Base-by-base conservation (phyloP, 2,888 invertebrate genomes). In the Lasioglossum leucozonium region DNA sequence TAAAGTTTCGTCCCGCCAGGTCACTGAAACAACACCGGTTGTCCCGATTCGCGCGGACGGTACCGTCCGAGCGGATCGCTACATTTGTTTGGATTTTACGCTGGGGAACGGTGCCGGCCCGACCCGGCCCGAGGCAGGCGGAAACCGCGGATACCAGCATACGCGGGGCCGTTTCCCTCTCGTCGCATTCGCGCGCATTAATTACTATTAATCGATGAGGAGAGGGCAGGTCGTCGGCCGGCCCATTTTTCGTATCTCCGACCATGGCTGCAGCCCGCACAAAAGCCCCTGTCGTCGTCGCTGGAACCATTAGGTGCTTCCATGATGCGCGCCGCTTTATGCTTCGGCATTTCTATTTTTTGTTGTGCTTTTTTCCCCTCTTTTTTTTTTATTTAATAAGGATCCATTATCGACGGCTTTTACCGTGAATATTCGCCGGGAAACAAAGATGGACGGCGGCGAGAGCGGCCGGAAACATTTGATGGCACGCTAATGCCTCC, bases 381-480 rank as follows among this genome's bases (percentile, higher is more conserved):
- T 44, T 13, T 34, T 18, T 72, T 13, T 73, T 72, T 40, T 18
- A 42, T 76, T 72, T 85, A 74, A 74, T 78, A 74, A 79, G 79
- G n/a, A 72, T 75, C 85, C 79, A 79, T 84, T 75, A 84, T 85
- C 22, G 75, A 40, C 75, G 51, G 75, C 79, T 84, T 84, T 84
- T 65, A 84, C 71, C 62, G 51, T 37, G 62, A 84, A 79, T 84
- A 79, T 67, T 26, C 51, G 65, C 42, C 37, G 73, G 62, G 71
- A 79, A 82, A 82, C 30, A 47, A 34, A 30, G 44, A 26, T 72
- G 69, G 34, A 82, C 18, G 62, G 62, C 37, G 11, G n/a, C 58
- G 5, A 34, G 55, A 73, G 34, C 51, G 37, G 30, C 18, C 37
- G 77, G 65, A 77, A 72, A 83, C 72, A 75, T 55, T 76, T 40